These are phyloP conservation scores for Argyrosomus regius DNA, from an alignment of 2,797 vertebrate genomes.

Conservation along the genomic window DNA sequence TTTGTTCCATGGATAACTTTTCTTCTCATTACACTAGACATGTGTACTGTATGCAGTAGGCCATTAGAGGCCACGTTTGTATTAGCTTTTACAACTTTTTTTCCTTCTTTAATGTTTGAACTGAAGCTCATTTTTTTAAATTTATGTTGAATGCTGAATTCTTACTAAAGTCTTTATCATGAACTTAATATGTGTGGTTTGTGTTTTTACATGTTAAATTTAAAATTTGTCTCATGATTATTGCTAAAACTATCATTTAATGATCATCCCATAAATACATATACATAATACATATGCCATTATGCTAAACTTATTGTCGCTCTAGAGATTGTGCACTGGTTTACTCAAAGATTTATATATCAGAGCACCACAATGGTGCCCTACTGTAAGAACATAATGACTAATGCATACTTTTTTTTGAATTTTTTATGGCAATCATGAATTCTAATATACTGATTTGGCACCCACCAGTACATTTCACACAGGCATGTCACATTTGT, in stretches of 20 bases:
- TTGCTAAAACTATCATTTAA: conserved; percentile 1
- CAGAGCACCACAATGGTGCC: background rate
- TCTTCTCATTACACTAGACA: background rate
- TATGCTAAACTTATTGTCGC: background rate
- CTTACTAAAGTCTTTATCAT: too few relatives aligned
- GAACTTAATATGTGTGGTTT: background rate
- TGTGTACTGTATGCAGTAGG: background rate
- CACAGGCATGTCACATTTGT: background rate
- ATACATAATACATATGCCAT: background rate
- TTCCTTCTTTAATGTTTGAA: background rate
- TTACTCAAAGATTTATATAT: background rate
- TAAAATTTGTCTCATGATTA: background rate
- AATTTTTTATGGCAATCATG: background rate
- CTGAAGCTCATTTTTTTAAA: background rate
- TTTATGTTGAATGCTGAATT: too few relatives aligned
- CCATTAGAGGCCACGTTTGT: conserved; percentile 9
- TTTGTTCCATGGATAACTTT: background rate
- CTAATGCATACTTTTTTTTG: background rate
- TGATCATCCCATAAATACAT: background rate
- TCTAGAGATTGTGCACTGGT: background rate
- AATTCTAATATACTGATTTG: background rate
- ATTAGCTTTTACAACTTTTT: background rate
- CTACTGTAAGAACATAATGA: background rate
- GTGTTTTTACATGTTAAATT: conserved; percentile 3
- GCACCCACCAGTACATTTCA: background rate